phyloP scores from a whole-genome alignment of 2,797 vertebrate species.

The Platyrinchus mystaceus region DNA sequence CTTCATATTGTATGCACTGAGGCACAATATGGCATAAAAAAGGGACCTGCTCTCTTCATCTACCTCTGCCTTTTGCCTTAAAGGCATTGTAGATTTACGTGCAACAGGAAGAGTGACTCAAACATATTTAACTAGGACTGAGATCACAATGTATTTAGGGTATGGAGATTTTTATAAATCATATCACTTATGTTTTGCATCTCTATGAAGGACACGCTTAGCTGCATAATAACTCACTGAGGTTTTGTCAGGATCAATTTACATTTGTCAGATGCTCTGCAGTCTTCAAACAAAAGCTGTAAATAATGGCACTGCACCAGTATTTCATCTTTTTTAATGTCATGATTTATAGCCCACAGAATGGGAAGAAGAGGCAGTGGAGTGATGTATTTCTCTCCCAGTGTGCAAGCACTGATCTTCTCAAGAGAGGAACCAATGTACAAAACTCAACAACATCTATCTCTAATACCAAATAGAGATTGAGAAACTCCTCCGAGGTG shows the following conservation, averaged over 20 bases:
- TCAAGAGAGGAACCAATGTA: slow-evolving; percentile 3
- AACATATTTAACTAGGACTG: not conserved
- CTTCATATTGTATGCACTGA: not conserved
- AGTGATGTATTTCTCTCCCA: slow-evolving; percentile 5
- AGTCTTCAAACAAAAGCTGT: slow-evolving; percentile 26
- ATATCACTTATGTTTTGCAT: not conserved
- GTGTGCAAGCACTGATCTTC: slow-evolving; percentile 45
- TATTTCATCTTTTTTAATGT: slow-evolving; percentile 6
- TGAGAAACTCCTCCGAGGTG: not conserved
- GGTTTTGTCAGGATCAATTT: slow-evolving; percentile 45
- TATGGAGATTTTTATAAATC: slow-evolving; percentile 24
- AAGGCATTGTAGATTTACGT: not conserved
- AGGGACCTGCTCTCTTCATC: not conserved
- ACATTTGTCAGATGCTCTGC: slow-evolving; percentile 28
- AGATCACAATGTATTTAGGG: not conserved
- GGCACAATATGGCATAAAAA: not conserved
- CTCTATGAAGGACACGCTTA: not conserved
- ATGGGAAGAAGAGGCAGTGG: not conserved
- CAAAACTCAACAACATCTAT: not conserved
- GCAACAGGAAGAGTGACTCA: not conserved
- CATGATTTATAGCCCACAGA: not conserved
- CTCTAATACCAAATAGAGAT: slow-evolving; percentile 56
- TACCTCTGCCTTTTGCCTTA: not conserved
- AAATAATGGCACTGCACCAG: not conserved
- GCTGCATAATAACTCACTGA: slow-evolving; percentile 2